phyloP scores from a whole-genome alignment of 2,888 invertebrate species.

The Microctonus hyperodae region DNA sequence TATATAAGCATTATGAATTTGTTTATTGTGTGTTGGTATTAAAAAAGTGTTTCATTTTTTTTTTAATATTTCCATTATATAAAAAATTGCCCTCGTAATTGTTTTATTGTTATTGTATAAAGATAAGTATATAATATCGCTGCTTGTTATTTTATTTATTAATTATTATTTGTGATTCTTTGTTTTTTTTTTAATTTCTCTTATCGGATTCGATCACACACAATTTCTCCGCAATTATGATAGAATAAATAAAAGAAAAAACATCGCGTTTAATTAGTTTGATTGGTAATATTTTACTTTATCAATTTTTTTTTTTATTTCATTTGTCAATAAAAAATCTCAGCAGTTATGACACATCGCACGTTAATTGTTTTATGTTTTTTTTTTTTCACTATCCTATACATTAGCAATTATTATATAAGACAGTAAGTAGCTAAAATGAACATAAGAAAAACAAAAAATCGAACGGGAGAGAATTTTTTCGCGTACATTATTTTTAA shows the following conservation, averaged over 20 bases:
- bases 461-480: background rate
- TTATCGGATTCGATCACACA: constrained; percentile 1
- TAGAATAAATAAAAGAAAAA: constrained; percentile 12
- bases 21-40: background rate
- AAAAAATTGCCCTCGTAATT: background rate
- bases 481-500: background rate
- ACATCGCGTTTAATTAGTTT: constrained; percentile 5
- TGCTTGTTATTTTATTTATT: background rate
- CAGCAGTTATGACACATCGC: constrained; percentile 49
- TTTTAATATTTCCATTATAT: background rate
- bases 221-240: background rate
- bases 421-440: constrained; percentile 57
- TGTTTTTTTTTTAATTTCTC: background rate
- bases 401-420: constrained; percentile 52
- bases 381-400: constrained; percentile 39
- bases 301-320: constrained; percentile 24
- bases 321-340: constrained; percentile 45
- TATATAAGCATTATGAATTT: constrained; percentile 18
- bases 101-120: background rate
- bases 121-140: constrained; percentile 1
- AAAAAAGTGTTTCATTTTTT: background rate
- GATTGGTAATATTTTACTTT: constrained; percentile 20
- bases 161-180: background rate
- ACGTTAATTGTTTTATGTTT: background rate
- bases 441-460: constrained; percentile 10